Evolutionary conservation across 2,888 invertebrate species (phyloP), one percentile per base, ranked within the genome.

Genomic region (Drosophila diplacantha): DNA sequence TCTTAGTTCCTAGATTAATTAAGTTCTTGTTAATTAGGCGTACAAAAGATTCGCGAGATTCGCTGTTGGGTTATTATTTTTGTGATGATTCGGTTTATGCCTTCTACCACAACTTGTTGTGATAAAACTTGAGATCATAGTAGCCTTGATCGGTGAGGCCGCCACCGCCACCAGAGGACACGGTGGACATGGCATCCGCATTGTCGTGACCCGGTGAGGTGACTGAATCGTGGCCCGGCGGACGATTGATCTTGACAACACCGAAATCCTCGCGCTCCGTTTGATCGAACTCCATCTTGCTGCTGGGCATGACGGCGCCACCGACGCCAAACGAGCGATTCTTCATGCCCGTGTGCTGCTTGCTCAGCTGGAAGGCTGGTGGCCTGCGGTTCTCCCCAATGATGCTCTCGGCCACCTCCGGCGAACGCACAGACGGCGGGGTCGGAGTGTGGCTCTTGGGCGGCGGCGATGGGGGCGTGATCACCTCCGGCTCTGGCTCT

Each of bases 61-160:
- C 55, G 51, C 39, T 59, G 31, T 64, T n/a, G 22, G 3, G 3
- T 20, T 52, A 11, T 51, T 38, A 5, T 37, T 24, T 41, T 24
- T 41, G 44, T 20, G 29, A 49, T 46, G 53, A 56, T 51, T 39
- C 43, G 5, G 14, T 5, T 22, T 8, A 56, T 7, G 6, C 3
- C 9, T 32, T 81, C 83, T 93, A 94, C 94, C 94, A 94, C 77
- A 94, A 89, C 76, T 92, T 93, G 80, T 93, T 93, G 87, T 94
- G 94, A 87, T 93, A 93, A 88, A 93, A 94, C 85, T 94, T 94
- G 41, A 94, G 90, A 88, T 94, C 94, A 75, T 93, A 91, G 86
- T 91, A 93, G 41, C 93, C 93, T 80, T 91, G 91, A 49, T 92
- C 91, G 20, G 93, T 93, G 62, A 90, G 87, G 49, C 91, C 91